A percentile compares a stretch with the other conserved stretches of the same genome.
These are phyloP conservation scores for Staurois parvus DNA, from an alignment of 2,797 vertebrate genomes.

Conservation along the genomic window DNA sequence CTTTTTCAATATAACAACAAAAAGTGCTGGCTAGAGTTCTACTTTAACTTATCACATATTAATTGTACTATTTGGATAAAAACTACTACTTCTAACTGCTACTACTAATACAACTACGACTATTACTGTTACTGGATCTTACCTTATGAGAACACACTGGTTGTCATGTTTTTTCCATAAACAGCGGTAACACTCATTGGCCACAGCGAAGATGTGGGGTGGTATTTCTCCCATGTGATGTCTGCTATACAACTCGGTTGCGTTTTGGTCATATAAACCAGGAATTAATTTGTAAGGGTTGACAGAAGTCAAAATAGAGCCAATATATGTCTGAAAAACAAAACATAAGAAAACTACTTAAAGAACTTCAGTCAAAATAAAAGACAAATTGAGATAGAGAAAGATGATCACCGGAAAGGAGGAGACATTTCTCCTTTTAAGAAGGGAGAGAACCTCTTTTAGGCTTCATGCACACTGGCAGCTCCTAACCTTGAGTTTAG, in stretches of 20 bases:
- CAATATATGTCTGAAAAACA: constrained; percentile 88
- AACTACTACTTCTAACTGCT: not conserved
- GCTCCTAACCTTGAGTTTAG: too few relatives aligned
- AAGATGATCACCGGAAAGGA: not conserved
- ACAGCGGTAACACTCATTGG: constrained; percentile 95
- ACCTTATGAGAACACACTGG: constrained; percentile 98
- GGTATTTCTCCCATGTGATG: constrained; percentile 89
- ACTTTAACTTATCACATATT: too few relatives aligned
- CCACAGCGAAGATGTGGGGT: constrained; percentile 93
- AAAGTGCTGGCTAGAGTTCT: too few relatives aligned
- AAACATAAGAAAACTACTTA: not conserved
- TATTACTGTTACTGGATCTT: constrained; percentile 32
- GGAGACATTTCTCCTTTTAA: too few relatives aligned
- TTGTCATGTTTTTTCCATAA: constrained; percentile 92
- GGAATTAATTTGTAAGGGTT: constrained; percentile 92
- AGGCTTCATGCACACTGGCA: too few relatives aligned
- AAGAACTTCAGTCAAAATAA: not conserved
- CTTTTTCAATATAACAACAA: too few relatives aligned
- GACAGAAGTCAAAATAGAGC: constrained; percentile 93
- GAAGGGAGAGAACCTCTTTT: too few relatives aligned
- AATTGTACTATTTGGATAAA: too few relatives aligned
- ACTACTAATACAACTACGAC: not conserved
- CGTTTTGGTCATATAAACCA: constrained; percentile 81
- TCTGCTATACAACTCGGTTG: constrained; percentile 85
- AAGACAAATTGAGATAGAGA: not conserved